A percentile compares a stretch with the other conserved stretches of the same genome.
These are phyloP conservation scores for Andrena praecox DNA, from an alignment of 2,888 invertebrate species.

Conservation along the genomic window DNA sequence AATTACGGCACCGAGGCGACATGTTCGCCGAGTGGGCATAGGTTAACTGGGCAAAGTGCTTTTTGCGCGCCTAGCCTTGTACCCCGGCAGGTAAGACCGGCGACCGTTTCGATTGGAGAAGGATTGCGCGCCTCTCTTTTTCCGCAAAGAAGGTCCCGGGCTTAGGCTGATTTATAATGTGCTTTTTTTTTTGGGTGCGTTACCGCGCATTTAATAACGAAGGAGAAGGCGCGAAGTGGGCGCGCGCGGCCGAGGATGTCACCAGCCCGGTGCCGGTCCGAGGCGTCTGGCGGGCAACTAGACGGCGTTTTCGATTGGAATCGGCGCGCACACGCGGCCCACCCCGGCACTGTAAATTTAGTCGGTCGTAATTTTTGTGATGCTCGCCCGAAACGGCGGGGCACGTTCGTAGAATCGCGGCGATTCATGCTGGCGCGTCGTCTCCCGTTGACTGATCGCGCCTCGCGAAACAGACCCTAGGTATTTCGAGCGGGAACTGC, in stretches of 20 bases:
- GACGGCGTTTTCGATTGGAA: slow-evolving; percentile 13
- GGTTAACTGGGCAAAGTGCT: slow-evolving; percentile 33
- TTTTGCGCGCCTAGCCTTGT: slow-evolving; percentile 14
- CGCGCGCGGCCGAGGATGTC: neutral
- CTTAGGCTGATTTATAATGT: too few species aligned
- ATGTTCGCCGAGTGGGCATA: neutral
- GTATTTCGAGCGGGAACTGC: slow-evolving; percentile 7
- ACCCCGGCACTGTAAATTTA: slow-evolving; percentile 11
- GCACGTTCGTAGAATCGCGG: slow-evolving; percentile 10
- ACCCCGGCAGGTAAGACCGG: slow-evolving; percentile 16
- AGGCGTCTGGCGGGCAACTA: neutral
- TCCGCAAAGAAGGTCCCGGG: neutral
- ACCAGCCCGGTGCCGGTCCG: slow-evolving; percentile 1
- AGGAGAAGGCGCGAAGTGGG: too few species aligned
- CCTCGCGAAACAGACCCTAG: neutral
- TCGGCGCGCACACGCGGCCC: neutral
- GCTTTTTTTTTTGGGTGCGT: too few species aligned
- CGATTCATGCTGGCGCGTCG: slow-evolving; percentile 16
- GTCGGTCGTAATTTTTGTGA: slow-evolving; percentile 18
- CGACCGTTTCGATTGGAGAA: neutral
- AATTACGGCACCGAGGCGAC: neutral
- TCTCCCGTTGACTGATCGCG: neutral
- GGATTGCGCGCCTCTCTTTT: neutral
- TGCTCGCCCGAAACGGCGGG: slow-evolving; percentile 1
- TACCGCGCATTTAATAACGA: too few species aligned